Evolutionary conservation across 2,797 vertebrate genomes (phyloP).

Genomic region (Glyptemys insculpta): DNA sequence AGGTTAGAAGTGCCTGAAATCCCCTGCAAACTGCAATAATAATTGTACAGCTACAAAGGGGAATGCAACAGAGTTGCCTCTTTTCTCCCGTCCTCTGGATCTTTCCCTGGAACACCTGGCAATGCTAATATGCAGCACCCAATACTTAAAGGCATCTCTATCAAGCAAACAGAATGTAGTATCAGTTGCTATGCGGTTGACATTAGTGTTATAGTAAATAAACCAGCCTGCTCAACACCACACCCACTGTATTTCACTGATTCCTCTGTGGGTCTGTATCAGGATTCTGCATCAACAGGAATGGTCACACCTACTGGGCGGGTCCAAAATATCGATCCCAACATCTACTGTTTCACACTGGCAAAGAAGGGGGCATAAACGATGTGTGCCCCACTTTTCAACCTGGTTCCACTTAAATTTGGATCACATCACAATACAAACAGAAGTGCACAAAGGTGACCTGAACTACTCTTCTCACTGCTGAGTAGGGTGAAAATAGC

Average conservation of each 20-base stretch:
- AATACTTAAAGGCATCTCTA: not conserved
- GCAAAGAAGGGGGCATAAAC: not conserved
- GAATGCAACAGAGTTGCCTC: not conserved
- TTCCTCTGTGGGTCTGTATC: not conserved
- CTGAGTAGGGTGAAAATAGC: not conserved
- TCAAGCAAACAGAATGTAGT: not conserved
- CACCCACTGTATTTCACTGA: not conserved
- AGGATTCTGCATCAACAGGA: not conserved
- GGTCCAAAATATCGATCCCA: not conserved
- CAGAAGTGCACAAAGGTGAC: not conserved
- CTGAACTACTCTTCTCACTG: not conserved
- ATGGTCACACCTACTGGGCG: not conserved
- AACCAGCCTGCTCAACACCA: not conserved
- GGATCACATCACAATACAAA: not conserved
- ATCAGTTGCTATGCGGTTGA: not conserved
- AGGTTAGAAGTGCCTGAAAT: not conserved
- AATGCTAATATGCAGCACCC: not conserved
- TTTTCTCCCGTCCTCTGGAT: not conserved
- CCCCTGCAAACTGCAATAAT: not conserved
- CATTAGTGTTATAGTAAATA: not conserved
- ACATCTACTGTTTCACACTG: accelerated
- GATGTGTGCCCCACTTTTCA: not conserved
- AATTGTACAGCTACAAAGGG: not conserved
- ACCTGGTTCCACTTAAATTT: not conserved
- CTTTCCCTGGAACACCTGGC: not conserved